These are phyloP conservation scores for Gorsachius goisagi DNA, from an alignment of 2,113 vertebrate genomes.

Conservation along the genomic window DNA sequence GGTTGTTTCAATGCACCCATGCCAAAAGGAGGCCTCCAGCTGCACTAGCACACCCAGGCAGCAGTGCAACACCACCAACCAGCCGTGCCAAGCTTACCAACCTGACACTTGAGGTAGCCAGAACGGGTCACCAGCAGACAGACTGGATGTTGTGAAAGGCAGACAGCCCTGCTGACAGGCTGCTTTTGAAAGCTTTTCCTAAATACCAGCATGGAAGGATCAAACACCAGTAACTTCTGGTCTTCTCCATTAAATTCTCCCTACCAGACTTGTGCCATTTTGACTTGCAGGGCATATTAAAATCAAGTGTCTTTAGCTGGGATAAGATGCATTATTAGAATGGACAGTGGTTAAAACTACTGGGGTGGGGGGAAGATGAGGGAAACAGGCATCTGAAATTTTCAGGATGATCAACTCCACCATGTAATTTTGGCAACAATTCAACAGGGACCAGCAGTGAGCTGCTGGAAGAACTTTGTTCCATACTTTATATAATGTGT, in stretches of 20 bases:
- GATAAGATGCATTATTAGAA: neutral
- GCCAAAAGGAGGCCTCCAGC: neutral
- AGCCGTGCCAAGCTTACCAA: rapidly evolving
- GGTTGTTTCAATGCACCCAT: rapidly evolving
- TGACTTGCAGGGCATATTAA: neutral
- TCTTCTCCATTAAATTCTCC: neutral
- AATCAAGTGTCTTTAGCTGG: neutral
- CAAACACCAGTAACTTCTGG: neutral
- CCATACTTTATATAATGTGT: neutral
- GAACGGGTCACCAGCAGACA: neutral
- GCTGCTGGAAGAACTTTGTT: neutral
- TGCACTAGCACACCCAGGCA: neutral
- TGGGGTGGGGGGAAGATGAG: rapidly evolving
- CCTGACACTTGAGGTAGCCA: neutral
- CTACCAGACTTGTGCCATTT: neutral
- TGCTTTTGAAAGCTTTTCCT: neutral
- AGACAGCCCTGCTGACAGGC: neutral
- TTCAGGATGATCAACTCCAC: neutral
- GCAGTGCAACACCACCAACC: neutral
- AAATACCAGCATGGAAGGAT: neutral
- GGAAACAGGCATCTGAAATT: neutral
- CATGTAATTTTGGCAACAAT: neutral
- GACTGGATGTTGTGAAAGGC: neutral
- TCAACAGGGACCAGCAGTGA: neutral
- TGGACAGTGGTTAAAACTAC: neutral